Evolutionary conservation across 2,797 vertebrate species (phyloP), one percentile per base, ranked within the genome.

Genomic region (Gallinago stenura): DNA sequence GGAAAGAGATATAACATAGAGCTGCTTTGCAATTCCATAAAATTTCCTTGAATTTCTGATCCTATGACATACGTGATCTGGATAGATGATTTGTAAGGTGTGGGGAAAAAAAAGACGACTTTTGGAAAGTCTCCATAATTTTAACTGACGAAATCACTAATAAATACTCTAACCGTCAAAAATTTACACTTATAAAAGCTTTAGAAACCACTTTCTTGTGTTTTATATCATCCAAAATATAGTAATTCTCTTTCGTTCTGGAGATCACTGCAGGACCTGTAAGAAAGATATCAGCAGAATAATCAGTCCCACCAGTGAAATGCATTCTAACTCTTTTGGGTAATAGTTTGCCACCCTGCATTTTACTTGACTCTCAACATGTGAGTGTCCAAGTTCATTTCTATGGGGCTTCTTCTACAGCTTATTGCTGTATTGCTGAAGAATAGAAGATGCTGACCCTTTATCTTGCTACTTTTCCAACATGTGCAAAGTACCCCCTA

Each of bases 101-200:
- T 6, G 15, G 2, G 5, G 4, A 22, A 33, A 24, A 22, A n/a
- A 64, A 20, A 31, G 39, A 33, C 26, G 4, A 6, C 15, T 61
- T 69, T 89, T 46, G 28, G 16, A 65, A 50, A 37, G 5, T 30
- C 14, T 78, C 4, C 0, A 0, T 51, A 51, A 69, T 58, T 65
- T 3, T 65, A 66, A 41, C 16, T 75, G 5, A 0, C 3, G 30
- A 20, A 87, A 12, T 66, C 56, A 48, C 12, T 62, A 68, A 20
- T 46, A 21, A 80, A 28, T 70, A 50, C 22, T 43, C 24, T 39
- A 31, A 25, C 15, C 11, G 25, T 46, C 14, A 26, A 70, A 66
- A 95, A 71, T 8, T 73, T 60, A 58, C 26, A 8, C 7, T 62
- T 83, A 6, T 7, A 28, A 39, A 87, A 75, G 28, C 48, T 69